Conservation (phyloP, 1,140 invertebrate genomes). For the Delia radicum region DNA sequence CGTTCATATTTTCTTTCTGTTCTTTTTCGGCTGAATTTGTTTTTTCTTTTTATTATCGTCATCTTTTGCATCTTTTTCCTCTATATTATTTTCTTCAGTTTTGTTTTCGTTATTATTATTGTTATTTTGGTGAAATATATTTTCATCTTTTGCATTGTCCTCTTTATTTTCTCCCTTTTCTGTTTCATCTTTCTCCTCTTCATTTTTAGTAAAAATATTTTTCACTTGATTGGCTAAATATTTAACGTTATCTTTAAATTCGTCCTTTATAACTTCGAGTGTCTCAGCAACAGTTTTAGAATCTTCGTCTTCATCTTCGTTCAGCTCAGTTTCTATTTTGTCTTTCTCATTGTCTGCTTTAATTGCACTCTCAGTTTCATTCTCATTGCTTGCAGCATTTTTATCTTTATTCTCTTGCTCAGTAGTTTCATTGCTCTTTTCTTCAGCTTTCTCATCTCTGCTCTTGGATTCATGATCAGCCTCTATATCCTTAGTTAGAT, state of each 20-base stretch:
- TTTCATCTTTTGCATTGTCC: not conserved
- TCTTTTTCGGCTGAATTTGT: not conserved
- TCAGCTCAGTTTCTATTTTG: not conserved
- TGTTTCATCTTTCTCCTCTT: not conserved
- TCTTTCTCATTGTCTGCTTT: not conserved
- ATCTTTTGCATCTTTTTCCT: not conserved
- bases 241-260: not conserved
- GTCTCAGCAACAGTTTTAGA: not conserved
- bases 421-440: slow-evolving; percentile 27
- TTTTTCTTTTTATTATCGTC: not conserved
- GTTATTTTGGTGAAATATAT: not conserved
- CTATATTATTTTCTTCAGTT: not conserved
- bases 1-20: too few species aligned
- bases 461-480: not conserved
- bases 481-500: slow-evolving; percentile 28
- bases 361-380: not conserved
- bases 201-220: not conserved
- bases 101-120: not conserved
- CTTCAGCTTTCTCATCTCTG: not conserved
- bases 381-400: slow-evolving; percentile 18
- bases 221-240: not conserved
- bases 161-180: not conserved
- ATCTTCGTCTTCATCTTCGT: not conserved
- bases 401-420: slow-evolving; percentile 31
- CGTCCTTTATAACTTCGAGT: not conserved